phyloP scores from a whole-genome alignment of 2,797 vertebrate species.

The Vespertilio murinus region DNA sequence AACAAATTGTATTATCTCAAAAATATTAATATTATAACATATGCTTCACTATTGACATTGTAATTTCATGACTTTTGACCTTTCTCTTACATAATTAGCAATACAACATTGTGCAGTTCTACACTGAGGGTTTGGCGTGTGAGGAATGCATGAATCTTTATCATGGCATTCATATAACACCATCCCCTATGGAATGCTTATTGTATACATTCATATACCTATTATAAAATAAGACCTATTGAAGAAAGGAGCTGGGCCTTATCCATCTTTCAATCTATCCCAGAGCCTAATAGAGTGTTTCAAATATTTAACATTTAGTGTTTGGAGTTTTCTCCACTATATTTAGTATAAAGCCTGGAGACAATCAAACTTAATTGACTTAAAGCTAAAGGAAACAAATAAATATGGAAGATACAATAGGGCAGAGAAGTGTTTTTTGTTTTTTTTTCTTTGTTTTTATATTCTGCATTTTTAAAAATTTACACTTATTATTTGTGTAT shows the following conservation, averaged over 20 bases:
- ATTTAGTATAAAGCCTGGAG: neutral
- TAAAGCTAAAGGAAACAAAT: slow-evolving; percentile 42
- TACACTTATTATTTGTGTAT: neutral
- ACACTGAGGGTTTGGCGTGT: neutral
- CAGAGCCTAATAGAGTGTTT: neutral
- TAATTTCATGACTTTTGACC: neutral
- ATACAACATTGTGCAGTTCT: neutral
- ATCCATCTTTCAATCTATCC: neutral
- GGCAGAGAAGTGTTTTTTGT: slow-evolving; percentile 8
- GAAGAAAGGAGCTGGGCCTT: neutral
- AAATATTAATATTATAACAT: neutral
- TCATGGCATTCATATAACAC: neutral
- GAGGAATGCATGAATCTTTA: neutral
- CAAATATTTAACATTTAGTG: neutral
- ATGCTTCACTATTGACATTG: neutral
- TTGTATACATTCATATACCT: neutral
- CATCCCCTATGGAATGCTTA: neutral
- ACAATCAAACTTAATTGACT: neutral
- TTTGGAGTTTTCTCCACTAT: neutral
- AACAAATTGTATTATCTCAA: neutral
- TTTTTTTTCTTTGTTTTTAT: neutral
- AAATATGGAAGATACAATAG: neutral
- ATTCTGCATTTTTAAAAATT: neutral
- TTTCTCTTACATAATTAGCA: neutral
- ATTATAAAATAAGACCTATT: neutral